Base-by-base conservation (phyloP, 2,888 invertebrate genomes). In the Allacma fusca region DNA sequence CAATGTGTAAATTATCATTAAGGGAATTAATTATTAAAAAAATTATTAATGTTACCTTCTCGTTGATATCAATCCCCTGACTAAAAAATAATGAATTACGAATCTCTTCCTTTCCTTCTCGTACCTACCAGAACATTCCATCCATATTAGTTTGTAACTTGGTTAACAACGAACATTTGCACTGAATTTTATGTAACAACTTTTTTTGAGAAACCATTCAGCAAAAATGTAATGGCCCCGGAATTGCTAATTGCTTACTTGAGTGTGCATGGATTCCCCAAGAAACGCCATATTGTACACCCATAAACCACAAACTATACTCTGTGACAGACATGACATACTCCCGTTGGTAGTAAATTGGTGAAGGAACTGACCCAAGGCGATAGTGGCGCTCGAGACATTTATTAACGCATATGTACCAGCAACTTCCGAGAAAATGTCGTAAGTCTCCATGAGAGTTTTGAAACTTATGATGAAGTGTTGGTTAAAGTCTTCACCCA, bases 241-340 rank as follows among this genome's bases (percentile, higher is more conserved):
- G n/a, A n/a, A n/a, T n/a, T n/a, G n/a, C n/a, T n/a, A n/a, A n/a
- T n/a, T n/a, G n/a, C n/a, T 9, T 24, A 62, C 62, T 24, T 13
- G 23, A 23, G 24, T 13, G 12, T 62, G 62, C 62, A 62, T 62
- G 1, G 2, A 12, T 4, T 62, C 62, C 24, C 62, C 62, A 13
- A 62, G 23, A 16, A 9, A 62, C 2, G 62, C 62, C 62, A 62
- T 62, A 62, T 62, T 62, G 26, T 62, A 62, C 12, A 62, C 26
- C 62, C 62, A 62, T 5, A 62, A 16, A 23, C 4, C 62, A 62
- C 62, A 62, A 9, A 26, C 62, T 4, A 62, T 4, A 16, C 62
- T 9, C 2, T 62, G 62, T 19, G 62, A 62, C 24, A 62, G 16
- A 12, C 2, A 24, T 24, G 23, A 7, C 24, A 62, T 9, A 13